Percentiles rank a stretch among this genome's conserved stretches.
Evolutionary conservation across 2,113 vertebrate species (phyloP).

Genomic region (Alectura lathami): DNA sequence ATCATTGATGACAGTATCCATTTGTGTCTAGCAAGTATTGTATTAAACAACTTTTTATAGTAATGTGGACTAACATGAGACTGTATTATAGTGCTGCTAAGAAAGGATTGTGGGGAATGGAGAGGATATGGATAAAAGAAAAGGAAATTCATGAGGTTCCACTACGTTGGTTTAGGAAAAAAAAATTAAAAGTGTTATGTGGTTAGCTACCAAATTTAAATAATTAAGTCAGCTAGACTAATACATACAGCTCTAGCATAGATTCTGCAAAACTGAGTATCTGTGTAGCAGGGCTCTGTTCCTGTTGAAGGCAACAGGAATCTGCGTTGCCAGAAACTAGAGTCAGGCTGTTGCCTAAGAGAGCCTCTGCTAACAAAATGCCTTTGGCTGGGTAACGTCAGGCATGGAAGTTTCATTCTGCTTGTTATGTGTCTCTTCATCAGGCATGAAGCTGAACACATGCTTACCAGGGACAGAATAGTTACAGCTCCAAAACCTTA

Average conservation of each 20-base stretch:
- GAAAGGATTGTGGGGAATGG: neutral
- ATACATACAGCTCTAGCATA: conserved; percentile 11
- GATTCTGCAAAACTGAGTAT: neutral
- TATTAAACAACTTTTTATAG: neutral
- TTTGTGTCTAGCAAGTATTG: neutral
- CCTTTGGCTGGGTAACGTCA: neutral
- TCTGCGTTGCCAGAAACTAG: neutral
- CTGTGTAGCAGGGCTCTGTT: neutral
- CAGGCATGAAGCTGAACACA: neutral
- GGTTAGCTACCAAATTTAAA: conserved; percentile 63
- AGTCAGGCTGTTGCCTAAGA: neutral
- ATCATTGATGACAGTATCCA: neutral
- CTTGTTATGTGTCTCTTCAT: neutral
- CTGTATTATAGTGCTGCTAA: neutral
- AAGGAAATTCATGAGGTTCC: conserved; percentile 11
- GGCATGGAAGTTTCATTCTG: neutral
- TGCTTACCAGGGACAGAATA: neutral
- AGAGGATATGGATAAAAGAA: neutral
- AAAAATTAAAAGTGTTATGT: conserved; percentile 7
- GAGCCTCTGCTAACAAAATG: neutral
- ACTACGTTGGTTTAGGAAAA: neutral
- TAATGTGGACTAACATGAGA: neutral
- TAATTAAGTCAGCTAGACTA: conserved; percentile 41
- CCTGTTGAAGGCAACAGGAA: neutral
- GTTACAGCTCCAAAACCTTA: neutral